Evolutionary conservation across 2,888 invertebrate genomes (phyloP).

Genomic region (Drosophila leonis): DNA sequence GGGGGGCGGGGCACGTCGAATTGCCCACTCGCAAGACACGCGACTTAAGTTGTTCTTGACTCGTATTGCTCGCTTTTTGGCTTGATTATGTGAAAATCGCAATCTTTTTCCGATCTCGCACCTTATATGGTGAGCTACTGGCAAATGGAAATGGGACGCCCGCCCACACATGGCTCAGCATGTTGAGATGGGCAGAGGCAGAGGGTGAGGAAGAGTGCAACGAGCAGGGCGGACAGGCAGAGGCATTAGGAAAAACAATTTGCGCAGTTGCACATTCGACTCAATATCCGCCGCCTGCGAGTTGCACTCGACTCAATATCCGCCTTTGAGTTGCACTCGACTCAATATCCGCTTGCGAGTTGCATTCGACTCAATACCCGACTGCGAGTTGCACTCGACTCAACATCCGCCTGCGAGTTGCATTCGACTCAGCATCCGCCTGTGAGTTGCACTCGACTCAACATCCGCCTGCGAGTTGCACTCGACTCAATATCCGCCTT

Average conservation of each 20-base stretch:
- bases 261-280: slow-evolving; percentile 59
- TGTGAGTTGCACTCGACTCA: too few species aligned
- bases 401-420: too few species aligned
- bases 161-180: slow-evolving; percentile 42
- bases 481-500: slow-evolving; percentile 1
- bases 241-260: slow-evolving; percentile 55
- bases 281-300: too few species aligned
- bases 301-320: too few species aligned
- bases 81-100: background rate
- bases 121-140: background rate
- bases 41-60: background rate
- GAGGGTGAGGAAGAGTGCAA: background rate
- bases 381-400: too few species aligned
- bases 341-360: too few species aligned
- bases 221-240: background rate
- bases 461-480: too few species aligned
- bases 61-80: background rate
- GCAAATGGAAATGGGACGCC: background rate
- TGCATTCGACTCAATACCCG: too few species aligned
- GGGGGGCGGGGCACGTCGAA: background rate
- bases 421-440: too few species aligned
- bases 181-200: slow-evolving; percentile 26
- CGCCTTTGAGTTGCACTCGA: too few species aligned
- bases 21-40: slow-evolving; percentile 1
- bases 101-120: background rate